Evolutionary conservation across 2,888 invertebrate genomes (phyloP).

Genomic region (Temnothorax rugatulus): DNA sequence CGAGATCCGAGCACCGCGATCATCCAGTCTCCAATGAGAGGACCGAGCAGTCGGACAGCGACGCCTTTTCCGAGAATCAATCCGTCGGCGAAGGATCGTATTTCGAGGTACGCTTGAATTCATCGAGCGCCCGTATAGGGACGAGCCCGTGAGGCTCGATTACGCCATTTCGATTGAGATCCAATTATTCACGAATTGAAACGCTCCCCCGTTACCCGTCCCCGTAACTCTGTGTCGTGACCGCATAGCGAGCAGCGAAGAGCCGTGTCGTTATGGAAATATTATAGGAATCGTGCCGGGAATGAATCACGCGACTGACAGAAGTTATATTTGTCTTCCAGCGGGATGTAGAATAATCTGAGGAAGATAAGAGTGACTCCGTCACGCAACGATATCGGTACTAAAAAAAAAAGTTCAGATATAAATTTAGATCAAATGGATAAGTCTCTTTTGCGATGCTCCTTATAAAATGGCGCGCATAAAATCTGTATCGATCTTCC

Average conservation of each 20-base stretch:
- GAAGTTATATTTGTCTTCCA: conserved; percentile 8
- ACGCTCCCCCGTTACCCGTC: conserved; percentile 3
- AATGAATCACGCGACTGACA: conserved; percentile 43
- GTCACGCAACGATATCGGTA: not conserved
- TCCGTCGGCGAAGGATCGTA: conserved; percentile 85
- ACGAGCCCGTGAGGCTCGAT: not conserved
- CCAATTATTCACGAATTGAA: conserved; percentile 28
- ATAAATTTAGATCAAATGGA: not conserved
- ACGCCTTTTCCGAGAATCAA: conserved; percentile 82
- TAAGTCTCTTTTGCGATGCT: not conserved
- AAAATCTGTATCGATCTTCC: not conserved
- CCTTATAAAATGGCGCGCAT: not conserved
- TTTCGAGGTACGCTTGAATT: conserved; percentile 82
- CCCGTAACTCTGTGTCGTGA: conserved; percentile 1
- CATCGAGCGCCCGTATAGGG: not conserved
- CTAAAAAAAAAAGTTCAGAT: not conserved
- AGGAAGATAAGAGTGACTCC: conserved; percentile 26
- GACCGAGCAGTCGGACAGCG: conserved; percentile 83
- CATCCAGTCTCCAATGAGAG: conserved; percentile 58
- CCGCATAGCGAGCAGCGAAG: conserved; percentile 14
- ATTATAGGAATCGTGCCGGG: not conserved
- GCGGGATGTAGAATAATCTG: conserved; percentile 2
- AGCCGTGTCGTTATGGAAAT: conserved; percentile 13
- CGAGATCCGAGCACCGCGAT: conserved; percentile 67
- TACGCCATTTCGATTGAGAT: not conserved